These are phyloP conservation scores for Diaperis boleti DNA, from an alignment of 2,888 invertebrate species.

Conservation along the genomic window DNA sequence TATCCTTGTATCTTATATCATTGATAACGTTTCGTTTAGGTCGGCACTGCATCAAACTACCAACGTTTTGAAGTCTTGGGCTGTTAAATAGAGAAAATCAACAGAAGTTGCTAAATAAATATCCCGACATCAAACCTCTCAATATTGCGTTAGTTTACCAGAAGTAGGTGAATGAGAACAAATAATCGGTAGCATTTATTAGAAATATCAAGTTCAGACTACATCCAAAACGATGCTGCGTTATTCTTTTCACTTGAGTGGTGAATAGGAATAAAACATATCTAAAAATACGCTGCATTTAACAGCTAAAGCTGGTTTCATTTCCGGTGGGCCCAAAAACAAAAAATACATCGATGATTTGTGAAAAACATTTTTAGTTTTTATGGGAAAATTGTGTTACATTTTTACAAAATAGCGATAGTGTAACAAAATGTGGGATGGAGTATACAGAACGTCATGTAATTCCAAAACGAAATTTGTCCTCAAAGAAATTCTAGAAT, in stretches of 20 bases:
- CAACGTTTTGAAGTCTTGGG: too few relatives aligned
- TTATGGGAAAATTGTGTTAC: not conserved
- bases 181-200: not conserved
- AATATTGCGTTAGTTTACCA: too few relatives aligned
- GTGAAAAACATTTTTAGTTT: too few relatives aligned
- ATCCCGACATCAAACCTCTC: too few relatives aligned
- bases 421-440: too few relatives aligned
- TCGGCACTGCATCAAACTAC: not conserved
- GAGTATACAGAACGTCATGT: too few relatives aligned
- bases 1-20: not conserved
- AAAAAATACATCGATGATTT: not conserved
- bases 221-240: not conserved
- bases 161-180: too few relatives aligned
- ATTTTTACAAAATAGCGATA: too few relatives aligned
- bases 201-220: not conserved
- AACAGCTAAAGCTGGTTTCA: not conserved
- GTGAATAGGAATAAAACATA: not conserved
- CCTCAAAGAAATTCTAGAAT: too few relatives aligned
- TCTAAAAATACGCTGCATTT: not conserved
- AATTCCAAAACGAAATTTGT: too few relatives aligned
- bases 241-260: constrained; percentile 1
- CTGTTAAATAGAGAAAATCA: too few relatives aligned
- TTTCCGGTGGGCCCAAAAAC: not conserved
- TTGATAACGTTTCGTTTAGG: not conserved
- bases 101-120: too few relatives aligned